Base-by-base conservation (phyloP, 2,113 vertebrate species). In the Petroica traversi region DNA sequence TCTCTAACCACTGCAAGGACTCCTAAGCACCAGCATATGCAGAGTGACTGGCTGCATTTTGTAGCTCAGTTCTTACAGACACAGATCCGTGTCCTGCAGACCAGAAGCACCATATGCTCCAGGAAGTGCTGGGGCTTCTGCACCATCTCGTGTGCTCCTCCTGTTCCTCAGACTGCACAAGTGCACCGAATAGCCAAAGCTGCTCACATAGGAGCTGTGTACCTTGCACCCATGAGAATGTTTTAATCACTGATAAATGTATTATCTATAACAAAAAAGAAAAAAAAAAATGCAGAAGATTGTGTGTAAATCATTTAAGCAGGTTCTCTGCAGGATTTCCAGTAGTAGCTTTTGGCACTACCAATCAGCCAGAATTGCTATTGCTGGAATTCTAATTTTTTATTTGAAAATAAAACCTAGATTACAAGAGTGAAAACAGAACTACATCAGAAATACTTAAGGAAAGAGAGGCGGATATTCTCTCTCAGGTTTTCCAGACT, bases 71-170 rank as follows among this genome's bases (percentile, higher is more conserved):
- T 87, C 85, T 84, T 79, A 87, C 2, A 43, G 88, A 73, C 76
- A 73, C 26, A 33, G 62, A 92, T 71, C 40, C 0, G 1, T 38
- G 62, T 95, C 75, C 91, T 73, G 40, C 67, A 93, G 82, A 95
- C 52, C 89, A 96, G 82, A 95, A 86, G 51, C 58, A 88, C 93
- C 93, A 92, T 84, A 86, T 85, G 92, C 57, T 89, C 28, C n/a
- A 51, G 31, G 45, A 88, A 80, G 31, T 33, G n/a, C 71, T 78
- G 68, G 24, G 55, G 52, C 57, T 82, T 90, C 74, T 88, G 89
- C 29, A 71, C 40, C 4, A 1, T 64, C 45, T 93, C 36, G 15
- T 1, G 0, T 20, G 9, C 9, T 92, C 36, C 59, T 90, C 29
- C 40, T 84, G 23, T 51, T 89, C 54, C 45, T 88, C 49, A 52